phyloP scores from a whole-genome alignment of 1,140 invertebrate genomes.

The Anastrepha obliqua region DNA sequence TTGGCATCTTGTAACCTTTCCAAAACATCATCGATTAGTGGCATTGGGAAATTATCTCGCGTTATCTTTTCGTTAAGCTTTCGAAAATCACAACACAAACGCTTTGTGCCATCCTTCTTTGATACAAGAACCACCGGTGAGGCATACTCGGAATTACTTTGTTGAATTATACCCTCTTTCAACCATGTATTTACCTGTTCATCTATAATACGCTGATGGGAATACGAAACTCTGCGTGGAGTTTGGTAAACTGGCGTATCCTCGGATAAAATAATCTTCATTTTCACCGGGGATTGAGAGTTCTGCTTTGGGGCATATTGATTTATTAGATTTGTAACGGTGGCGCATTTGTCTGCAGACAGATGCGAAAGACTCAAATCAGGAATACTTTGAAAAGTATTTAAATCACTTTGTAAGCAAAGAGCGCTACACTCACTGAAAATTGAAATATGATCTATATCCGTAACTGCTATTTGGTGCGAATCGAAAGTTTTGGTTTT shows the following conservation, averaged over 20 bases:
- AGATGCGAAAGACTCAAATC: too few relatives aligned
- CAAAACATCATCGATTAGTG: conserved; percentile 74
- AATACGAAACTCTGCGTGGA: neutral
- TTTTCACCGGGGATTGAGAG: neutral
- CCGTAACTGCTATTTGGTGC: too few relatives aligned
- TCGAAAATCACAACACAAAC: conserved; percentile 63
- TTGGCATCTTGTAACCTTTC: conserved; percentile 57
- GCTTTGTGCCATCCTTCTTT: conserved; percentile 54
- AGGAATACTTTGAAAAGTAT: too few relatives aligned
- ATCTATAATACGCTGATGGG: conserved; percentile 29
- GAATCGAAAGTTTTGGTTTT: too few relatives aligned
- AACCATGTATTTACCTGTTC: neutral
- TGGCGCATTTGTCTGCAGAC: too few relatives aligned
- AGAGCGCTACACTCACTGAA: too few relatives aligned
- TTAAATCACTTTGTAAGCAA: too few relatives aligned
- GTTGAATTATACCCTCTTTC: conserved; percentile 12
- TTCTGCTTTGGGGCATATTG: too few relatives aligned
- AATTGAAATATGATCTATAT: too few relatives aligned
- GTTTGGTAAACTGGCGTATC: conserved; percentile 33
- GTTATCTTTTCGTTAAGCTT: conserved; percentile 67
- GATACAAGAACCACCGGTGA: conserved; percentile 66
- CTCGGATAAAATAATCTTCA: conserved; percentile 41
- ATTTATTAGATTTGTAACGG: too few relatives aligned
- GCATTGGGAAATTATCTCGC: conserved; percentile 73
- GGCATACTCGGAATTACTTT: conserved; percentile 19